Conservation (phyloP, 2,113 vertebrate species). For the Trogon melanurus region DNA sequence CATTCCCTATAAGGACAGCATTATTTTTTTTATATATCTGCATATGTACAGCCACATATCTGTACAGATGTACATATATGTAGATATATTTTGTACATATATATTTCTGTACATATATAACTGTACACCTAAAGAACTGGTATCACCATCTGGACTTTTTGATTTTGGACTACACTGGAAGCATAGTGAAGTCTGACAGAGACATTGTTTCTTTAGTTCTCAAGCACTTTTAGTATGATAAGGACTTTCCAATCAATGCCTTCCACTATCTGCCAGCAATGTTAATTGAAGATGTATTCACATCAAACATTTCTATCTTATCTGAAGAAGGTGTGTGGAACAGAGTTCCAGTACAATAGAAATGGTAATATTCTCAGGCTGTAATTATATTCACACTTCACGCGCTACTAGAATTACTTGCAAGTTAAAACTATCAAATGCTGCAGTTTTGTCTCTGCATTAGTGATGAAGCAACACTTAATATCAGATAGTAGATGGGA, state of each 20-base stretch:
- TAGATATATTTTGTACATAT: too few relatives aligned
- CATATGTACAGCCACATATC: not conserved
- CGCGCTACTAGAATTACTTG: constrained; percentile 42
- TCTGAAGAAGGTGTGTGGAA: constrained; percentile 66
- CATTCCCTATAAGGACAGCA: not conserved
- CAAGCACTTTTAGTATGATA: constrained; percentile 69
- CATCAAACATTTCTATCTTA: constrained; percentile 77
- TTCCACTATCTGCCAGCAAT: constrained; percentile 74
- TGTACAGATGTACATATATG: not conserved
- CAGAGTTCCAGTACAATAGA: constrained; percentile 63
- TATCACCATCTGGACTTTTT: not conserved
- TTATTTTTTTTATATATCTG: not conserved
- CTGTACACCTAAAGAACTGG: not conserved
- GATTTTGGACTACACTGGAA: not conserved
- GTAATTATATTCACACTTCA: constrained; percentile 73
- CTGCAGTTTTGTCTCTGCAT: not conserved
- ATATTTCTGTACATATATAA: not conserved
- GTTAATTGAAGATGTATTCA: constrained; percentile 72
- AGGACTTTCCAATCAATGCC: constrained; percentile 77
- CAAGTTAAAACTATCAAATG: constrained; percentile 33
- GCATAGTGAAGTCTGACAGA: not conserved
- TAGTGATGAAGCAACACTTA: not conserved
- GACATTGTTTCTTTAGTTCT: constrained; percentile 12
- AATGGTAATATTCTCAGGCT: constrained; percentile 66
- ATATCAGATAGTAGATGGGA: not conserved